Conservation (phyloP, 2,797 vertebrate genomes). For the Heteromormyrus szaboi region DNA sequence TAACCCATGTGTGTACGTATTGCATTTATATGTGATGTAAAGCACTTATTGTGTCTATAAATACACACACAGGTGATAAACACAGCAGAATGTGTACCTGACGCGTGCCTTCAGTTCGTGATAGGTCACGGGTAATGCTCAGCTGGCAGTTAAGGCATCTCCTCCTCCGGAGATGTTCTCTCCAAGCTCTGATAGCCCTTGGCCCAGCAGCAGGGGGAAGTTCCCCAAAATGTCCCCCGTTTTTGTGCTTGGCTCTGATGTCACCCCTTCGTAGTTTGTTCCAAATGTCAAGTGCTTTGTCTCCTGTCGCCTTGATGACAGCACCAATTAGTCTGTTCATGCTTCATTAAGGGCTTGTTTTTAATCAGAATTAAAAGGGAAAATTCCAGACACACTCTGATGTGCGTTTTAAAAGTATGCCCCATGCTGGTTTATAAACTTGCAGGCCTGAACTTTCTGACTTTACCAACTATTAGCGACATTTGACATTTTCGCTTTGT, state of each 20-base stretch:
- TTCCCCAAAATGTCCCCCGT: constrained; percentile 24
- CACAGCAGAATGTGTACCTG: background rate
- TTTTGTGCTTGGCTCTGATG: constrained; percentile 31
- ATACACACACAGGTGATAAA: background rate
- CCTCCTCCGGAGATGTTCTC: background rate
- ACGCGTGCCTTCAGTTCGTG: background rate
- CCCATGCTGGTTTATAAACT: constrained; percentile 54
- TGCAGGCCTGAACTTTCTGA: constrained; percentile 43
- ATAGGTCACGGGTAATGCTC: background rate
- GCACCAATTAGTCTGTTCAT: constrained; percentile 63
- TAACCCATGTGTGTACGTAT: background rate
- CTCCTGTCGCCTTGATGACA: constrained; percentile 62
- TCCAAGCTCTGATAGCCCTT: background rate
- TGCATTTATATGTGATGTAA: background rate
- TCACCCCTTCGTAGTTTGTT: constrained; percentile 46
- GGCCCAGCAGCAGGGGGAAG: constrained; percentile 20
- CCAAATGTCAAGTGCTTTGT: constrained; percentile 59
- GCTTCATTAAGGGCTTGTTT: constrained; percentile 59
- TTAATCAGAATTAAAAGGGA: constrained; percentile 55
- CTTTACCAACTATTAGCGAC: constrained; percentile 44
- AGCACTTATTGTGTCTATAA: background rate
- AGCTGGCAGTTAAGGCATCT: background rate
- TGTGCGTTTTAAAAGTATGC: constrained; percentile 47
- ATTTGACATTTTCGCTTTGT: constrained; percentile 33
- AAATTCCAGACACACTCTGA: constrained; percentile 38